Base-by-base conservation (phyloP, 64 coral and sea anemone genomes). In the Montipora foliosa region DNA sequence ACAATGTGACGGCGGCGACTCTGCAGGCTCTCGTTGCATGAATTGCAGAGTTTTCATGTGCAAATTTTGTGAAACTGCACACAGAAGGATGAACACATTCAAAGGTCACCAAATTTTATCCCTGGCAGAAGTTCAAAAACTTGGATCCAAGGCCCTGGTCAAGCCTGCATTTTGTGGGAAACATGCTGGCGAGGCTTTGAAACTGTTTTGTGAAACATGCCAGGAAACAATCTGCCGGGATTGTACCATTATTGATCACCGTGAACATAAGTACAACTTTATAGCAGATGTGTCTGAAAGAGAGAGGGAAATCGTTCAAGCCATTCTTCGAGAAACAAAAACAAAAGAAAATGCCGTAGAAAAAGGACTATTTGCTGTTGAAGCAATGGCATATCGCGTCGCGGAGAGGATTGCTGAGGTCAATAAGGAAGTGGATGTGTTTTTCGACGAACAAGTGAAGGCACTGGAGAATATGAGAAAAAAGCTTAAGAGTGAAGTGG, bases 221-320 rank as follows among this genome's bases (percentile, higher is more conserved):
- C 80, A 92, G 24, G n/a, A 50, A 60, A 55, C 78, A 66, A 92
- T 92, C 20, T 92, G 90, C 13, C 62, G 81, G 5, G 90, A 92
- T 49, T 92, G 90, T 46, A 86, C 90, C 46, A 83, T 92, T 83
- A 49, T 92, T 47, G 90, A 85, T 73, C 90, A 92, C 80, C 79
- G 72, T 25, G 87, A 89, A 14, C 87, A 89, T 21, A 89, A 77
- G 71, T 89, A 75, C 22, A 15, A 59, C 15, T 89, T 89, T 59
- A 16, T 89, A 4, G 73, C 47, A 16, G 87, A 89, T 58, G 51
- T 89, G 11, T 71, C 72, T 44, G 87, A 77, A 19, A 76, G 14
- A 45, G 68, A 89, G 3, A 89, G 6, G 12, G 0, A 59, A 11
- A 8, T 4, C 4, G 3, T 89, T 44, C 70, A 78, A 46, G 55